Base-by-base conservation (phyloP, 2,888 invertebrate species). In the Tolmerus cingulatus region DNA sequence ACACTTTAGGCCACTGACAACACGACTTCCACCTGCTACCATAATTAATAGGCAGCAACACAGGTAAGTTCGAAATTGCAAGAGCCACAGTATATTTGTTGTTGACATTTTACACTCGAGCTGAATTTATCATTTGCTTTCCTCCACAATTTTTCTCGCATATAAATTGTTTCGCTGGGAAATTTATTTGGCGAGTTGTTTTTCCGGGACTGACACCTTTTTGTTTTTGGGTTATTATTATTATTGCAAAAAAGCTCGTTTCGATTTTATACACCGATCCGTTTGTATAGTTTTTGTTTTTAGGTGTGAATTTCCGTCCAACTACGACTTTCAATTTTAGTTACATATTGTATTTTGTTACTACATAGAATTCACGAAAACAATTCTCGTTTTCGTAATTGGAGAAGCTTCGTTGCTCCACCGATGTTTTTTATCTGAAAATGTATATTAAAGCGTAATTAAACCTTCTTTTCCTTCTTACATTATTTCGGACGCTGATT, bases 1-100 rank as follows among this genome's bases (percentile, higher is more conserved):
- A 93, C 97, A 97, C 92, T 96, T 96, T 92, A 95, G 94, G 92
- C 95, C 94, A 92, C 95, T 93, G 92, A 95, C 95, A 89, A 94
- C 92, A 90, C 91, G 91, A 89, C 91, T 91, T 88, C 92, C 92
- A 89, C 94, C 93, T 90, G 94, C 93, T 90, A 94, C 94, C 93
- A 95, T 94, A 93, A 93, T 93, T 93, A 91, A 92, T 92, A 92
- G 94, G 93, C 94, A 95, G 93, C 93, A 95, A 93, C 93, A 94
- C 92, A 92, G 90, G 90, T 92, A 91, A 90, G 91, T 91, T 89
- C 92, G 91, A 90, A 92, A 90, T 90, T 91, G 91, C 88, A 91
- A 90, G 89, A 89, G 89, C 88, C 88, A 89, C 87, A 89, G 87
- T 87, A 88, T 89, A 85, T 84, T 87, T 51, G 87, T 87, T 87